These are phyloP conservation scores for Amblyopsis rosae DNA, from an alignment of 2,113 vertebrate genomes.

Conservation along the genomic window DNA sequence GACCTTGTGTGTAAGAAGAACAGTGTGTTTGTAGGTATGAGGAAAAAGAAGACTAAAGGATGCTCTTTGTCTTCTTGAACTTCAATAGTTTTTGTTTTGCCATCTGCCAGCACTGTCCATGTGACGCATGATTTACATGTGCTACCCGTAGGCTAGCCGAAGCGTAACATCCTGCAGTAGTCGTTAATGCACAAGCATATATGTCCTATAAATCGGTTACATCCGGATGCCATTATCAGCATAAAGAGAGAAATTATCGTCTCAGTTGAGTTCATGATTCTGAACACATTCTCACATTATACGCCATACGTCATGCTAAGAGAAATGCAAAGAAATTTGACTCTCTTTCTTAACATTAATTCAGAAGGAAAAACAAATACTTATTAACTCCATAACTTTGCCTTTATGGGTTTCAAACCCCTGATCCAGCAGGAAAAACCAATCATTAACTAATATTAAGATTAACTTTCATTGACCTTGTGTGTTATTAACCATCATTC, in stretches of 20 bases:
- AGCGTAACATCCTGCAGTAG: constrained; percentile 31
- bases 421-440: too few species aligned
- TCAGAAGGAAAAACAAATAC: too few species aligned
- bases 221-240: constrained; percentile 27
- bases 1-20: neutral
- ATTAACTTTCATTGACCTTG: too few species aligned
- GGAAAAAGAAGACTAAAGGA: constrained; percentile 10
- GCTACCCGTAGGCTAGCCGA: constrained; percentile 7
- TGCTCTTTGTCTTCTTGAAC: constrained; percentile 13
- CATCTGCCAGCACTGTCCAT: constrained; percentile 5
- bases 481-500: too few species aligned
- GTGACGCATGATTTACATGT: constrained; percentile 36
- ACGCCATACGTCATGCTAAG: too few species aligned
- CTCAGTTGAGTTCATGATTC: constrained; percentile 7
- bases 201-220: constrained; percentile 21
- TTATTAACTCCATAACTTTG: too few species aligned
- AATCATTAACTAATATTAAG: too few species aligned
- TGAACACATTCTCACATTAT: neutral
- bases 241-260: too few species aligned
- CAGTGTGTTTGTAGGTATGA: neutral
- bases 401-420: too few species aligned
- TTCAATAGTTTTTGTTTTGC: constrained; percentile 12
- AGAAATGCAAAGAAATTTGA: too few species aligned
- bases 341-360: too few species aligned
- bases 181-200: constrained; percentile 33